phyloP scores from a whole-genome alignment of 2,797 vertebrate genomes.

The Lepilemur septentrionalis region DNA sequence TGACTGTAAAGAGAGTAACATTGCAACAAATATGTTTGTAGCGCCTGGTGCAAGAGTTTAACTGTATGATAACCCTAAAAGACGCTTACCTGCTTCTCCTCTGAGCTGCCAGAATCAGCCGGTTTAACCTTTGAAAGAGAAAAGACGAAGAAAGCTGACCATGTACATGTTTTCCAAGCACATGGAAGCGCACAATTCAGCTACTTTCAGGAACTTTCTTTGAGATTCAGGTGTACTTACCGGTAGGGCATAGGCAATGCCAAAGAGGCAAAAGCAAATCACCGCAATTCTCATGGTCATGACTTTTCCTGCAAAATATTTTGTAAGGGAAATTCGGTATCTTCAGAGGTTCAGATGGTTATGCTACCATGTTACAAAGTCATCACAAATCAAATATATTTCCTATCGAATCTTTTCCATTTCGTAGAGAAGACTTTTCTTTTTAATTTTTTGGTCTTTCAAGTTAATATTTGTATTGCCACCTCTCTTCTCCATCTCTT shows the following conservation, averaged over 20 bases:
- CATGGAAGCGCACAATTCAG: neutral
- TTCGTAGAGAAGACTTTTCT: neutral
- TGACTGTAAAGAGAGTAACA: constrained; percentile 11
- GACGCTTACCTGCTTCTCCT: constrained; percentile 82
- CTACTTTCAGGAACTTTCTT: neutral
- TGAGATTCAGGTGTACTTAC: constrained; percentile 80
- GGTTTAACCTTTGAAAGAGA: constrained; percentile 77
- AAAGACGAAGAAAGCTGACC: constrained; percentile 50
- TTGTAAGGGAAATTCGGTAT: constrained; percentile 23
- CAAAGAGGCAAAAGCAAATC: constrained; percentile 83
- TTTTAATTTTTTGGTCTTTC: neutral
- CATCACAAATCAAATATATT: neutral
- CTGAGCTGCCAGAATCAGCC: constrained; percentile 77
- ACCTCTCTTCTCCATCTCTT: neutral
- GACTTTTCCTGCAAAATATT: constrained; percentile 78
- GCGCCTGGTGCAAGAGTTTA: neutral
- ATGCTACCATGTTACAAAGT: neutral
- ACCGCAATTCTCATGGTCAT: constrained; percentile 81
- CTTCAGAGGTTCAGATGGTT: neutral
- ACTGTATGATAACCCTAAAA: neutral
- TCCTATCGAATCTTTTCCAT: neutral
- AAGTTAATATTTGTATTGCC: neutral
- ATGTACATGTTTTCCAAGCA: neutral
- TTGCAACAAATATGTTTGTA: neutral
- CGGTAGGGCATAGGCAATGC: constrained; percentile 78